Percentiles rank a stretch among this genome's conserved stretches.
These are phyloP conservation scores for Agrochola lychnidis DNA, from an alignment of 2,888 invertebrate species.

Conservation along the genomic window DNA sequence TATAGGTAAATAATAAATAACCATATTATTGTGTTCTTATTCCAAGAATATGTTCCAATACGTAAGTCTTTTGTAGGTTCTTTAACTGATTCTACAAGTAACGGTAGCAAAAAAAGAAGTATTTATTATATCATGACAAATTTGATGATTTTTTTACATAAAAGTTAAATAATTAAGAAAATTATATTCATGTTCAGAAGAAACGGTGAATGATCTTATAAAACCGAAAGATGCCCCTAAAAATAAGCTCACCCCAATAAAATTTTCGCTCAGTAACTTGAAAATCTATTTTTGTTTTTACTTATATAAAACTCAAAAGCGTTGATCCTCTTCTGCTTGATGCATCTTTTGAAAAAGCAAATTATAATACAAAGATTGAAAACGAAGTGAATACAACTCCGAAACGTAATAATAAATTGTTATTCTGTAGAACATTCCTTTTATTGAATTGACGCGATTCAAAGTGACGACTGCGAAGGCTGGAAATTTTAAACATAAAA, in stretches of 20 bases:
- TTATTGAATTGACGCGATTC: conserved; percentile 69
- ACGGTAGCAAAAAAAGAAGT: neutral
- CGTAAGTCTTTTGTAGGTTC: neutral
- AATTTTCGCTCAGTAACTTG: conserved; percentile 44
- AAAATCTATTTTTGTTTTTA: conserved; percentile 52
- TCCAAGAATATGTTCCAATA: neutral
- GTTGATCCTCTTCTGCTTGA: conserved; percentile 50
- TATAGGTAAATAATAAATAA: neutral
- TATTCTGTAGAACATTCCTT: conserved; percentile 64
- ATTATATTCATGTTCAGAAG: neutral
- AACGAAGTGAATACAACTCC: conserved; percentile 58
- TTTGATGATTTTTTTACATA: too few species aligned
- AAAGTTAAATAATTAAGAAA: neutral
- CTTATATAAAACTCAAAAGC: conserved; percentile 51
- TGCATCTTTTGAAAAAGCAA: conserved; percentile 51
- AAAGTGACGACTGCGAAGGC: conserved; percentile 51
- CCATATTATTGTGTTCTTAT: neutral
- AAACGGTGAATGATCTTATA: conserved; percentile 24
- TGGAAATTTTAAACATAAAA: conserved; percentile 63
- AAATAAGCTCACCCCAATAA: conserved; percentile 44
- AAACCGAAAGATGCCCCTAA: conserved; percentile 24
- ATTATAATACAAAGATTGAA: conserved; percentile 66
- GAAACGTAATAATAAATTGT: conserved; percentile 65
- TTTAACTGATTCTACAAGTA: neutral
- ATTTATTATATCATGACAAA: neutral